Evolutionary conservation across 2,113 vertebrate genomes (phyloP).

Genomic region (Coreoperca whiteheadi): DNA sequence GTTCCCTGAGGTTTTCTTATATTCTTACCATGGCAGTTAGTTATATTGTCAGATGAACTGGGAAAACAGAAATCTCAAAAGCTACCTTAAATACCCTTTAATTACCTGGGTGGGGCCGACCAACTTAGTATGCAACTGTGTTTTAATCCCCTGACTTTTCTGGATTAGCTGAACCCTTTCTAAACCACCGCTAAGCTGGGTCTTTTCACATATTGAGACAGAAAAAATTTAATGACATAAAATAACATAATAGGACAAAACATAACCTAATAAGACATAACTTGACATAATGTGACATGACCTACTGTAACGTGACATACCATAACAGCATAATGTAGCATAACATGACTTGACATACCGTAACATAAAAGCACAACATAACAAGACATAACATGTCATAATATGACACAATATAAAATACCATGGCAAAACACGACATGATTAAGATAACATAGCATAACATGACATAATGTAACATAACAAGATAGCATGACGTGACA

Average conservation of each 20-base stretch:
- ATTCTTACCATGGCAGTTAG: neutral
- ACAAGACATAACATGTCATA: no score
- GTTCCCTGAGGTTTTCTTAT: neutral
- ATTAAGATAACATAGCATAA: neutral
- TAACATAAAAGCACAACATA: neutral
- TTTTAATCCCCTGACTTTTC: neutral
- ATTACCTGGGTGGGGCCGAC: neutral
- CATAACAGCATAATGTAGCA: neutral
- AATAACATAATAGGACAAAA: neutral
- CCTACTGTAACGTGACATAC: neutral
- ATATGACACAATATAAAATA: neutral
- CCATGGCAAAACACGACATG: neutral
- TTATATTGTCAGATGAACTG: neutral
- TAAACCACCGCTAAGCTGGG: no score
- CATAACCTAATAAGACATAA: neutral
- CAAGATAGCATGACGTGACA: neutral
- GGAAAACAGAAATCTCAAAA: neutral
- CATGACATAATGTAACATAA: neutral
- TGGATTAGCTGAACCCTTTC: neutral
- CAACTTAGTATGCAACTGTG: neutral
- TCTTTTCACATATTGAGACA: neutral
- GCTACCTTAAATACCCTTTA: neutral
- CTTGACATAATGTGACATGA: neutral
- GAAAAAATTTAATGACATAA: neutral
- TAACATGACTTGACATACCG: neutral